Conservation (phyloP, 2,797 vertebrate genomes). For the Pseudomugil tenellus region DNA sequence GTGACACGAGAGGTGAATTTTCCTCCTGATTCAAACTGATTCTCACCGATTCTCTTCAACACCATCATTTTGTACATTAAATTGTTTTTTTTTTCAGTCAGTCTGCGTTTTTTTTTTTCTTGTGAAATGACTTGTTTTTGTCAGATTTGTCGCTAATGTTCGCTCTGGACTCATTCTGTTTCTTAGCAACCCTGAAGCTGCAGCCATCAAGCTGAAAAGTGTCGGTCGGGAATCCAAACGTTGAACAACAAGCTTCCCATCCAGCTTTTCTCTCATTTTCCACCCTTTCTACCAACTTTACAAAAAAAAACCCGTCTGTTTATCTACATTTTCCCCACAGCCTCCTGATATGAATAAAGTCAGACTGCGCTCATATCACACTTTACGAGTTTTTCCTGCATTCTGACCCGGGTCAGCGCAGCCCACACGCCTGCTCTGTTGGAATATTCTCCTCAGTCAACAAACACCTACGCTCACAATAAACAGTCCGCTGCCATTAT, state of each 20-base stretch:
- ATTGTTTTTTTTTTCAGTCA: no score
- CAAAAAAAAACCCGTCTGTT: background rate
- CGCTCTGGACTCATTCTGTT: conserved; percentile 5
- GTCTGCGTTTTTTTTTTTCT: no score
- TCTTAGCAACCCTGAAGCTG: conserved; percentile 27
- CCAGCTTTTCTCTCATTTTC: no score
- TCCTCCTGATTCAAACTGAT: background rate
- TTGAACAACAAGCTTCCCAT: no score
- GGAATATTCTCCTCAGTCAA: conserved; percentile 40
- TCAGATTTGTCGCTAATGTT: background rate
- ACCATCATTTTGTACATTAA: no score
- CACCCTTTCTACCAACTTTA: no score
- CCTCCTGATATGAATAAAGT: background rate
- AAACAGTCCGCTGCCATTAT: conserved; percentile 1
- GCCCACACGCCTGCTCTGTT: conserved; percentile 39
- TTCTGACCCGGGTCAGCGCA: conserved; percentile 35
- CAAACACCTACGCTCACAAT: conserved; percentile 52
- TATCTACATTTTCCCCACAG: background rate
- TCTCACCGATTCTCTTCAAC: no score
- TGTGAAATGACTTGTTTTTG: background rate
- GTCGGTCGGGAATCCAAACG: background rate
- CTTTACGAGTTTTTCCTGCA: conserved; percentile 19
- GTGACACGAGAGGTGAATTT: conserved; percentile 21
- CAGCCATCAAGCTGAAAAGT: background rate
- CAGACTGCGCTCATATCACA: background rate